Conservation (phyloP, 92 coral and sea anemone species). For the Micromussa lordhowensis region DNA sequence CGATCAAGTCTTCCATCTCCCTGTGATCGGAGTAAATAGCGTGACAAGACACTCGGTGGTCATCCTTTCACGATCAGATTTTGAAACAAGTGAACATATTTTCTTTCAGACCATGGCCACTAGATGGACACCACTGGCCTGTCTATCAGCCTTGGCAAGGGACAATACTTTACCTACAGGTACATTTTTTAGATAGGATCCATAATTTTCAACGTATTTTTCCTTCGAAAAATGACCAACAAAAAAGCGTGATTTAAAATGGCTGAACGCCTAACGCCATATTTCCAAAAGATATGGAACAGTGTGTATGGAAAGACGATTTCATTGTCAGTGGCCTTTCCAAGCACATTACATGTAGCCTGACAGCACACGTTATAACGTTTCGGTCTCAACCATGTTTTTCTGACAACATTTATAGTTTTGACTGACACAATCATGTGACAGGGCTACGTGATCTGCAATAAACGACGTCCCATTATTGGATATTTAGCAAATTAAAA, state of each 20-base stretch:
- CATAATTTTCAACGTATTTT: background rate
- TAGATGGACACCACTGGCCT: constrained; percentile 36
- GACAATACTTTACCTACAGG: background rate
- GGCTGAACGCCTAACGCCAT: no score
- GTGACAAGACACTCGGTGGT: background rate
- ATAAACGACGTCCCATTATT: background rate
- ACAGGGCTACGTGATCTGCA: background rate
- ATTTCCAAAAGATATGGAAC: no score
- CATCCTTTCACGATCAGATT: background rate
- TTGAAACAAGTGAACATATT: background rate
- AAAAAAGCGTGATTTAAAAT: background rate
- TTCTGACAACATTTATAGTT: background rate
- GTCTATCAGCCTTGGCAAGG: constrained; percentile 12
- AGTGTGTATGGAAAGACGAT: no score
- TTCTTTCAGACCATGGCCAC: constrained; percentile 2
- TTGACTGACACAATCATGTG: background rate
- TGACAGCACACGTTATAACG: background rate
- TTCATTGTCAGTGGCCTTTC: background rate
- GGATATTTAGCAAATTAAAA: background rate
- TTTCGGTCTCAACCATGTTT: background rate
- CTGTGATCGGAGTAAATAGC: background rate
- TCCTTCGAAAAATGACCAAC: background rate
- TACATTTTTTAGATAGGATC: background rate
- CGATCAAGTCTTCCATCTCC: background rate
- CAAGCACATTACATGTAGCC: no score